Evolutionary conservation across 2,888 invertebrate genomes (phyloP), one percentile per base, ranked within the genome.

Genomic region (Caenorhabditis sp.): DNA sequence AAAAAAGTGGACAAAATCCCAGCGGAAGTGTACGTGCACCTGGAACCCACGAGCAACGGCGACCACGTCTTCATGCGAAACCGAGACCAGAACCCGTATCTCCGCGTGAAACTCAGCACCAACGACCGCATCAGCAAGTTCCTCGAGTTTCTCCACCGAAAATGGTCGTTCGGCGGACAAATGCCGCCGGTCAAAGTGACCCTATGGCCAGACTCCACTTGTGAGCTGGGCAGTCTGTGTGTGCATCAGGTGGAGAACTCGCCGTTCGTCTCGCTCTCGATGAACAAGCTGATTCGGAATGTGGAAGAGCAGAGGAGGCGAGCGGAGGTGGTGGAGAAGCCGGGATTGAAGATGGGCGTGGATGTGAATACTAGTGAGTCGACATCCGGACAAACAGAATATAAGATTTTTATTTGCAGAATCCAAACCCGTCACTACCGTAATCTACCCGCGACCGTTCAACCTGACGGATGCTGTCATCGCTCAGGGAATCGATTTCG

Each of bases 71-170:
- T 77, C 64, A 85, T 89, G 22, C 54, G 74, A 5, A 61, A 80
- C 4, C 85, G 84, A 26, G 82, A 87, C 41, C 86, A 88, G 31
- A 90, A 90, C 54, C 90, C 90, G 4, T 79, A 80, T 35, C 72
- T 90, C 10, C 80, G 79, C 16, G 19, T 90, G 2, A 85, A 79
- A 58, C 35, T 89, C n/a, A 85, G 76, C 54, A 80, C 85, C n/a
- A 90, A 90, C 73, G 90, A 90, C 56, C 83, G 84, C n/a, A 77
- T 90, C 8, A 24, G 69, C 14, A 85, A 85, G 58, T 64, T 90
- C 2, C 77, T 89, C 41, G 86, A 89, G 26, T 77, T 89, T n/a
- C 74, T 89, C 22, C 72, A 75, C 1, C 38, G 35, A 19, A 90
- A 90, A 63, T 89, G 89, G 90, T 14, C 77, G 10, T 38, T n/a